Percentiles rank a stretch among this genome's conserved stretches.
Conservation (phyloP, 2,797 vertebrate species). For the Cuniculus paca region DNA sequence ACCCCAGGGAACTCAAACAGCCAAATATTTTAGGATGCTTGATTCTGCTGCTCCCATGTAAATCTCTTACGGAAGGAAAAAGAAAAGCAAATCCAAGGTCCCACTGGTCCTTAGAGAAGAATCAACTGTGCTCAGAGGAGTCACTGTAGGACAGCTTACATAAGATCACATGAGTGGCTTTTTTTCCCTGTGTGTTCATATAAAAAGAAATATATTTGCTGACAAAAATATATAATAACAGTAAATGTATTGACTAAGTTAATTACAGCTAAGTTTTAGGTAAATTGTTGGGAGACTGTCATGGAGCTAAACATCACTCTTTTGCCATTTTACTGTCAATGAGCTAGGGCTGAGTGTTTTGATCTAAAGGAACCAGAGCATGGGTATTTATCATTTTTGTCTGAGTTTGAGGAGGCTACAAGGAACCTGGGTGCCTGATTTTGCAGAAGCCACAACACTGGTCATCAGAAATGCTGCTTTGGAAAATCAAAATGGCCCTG, state of each 20-base stretch:
- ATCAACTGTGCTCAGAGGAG: not conserved
- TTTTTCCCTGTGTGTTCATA: not conserved
- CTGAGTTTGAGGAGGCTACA: not conserved
- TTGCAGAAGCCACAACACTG: not conserved
- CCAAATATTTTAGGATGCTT: slow-evolving; percentile 7
- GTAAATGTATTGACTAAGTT: not conserved
- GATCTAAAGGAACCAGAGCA: not conserved
- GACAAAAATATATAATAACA: not conserved
- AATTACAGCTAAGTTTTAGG: slow-evolving; percentile 57
- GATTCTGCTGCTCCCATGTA: not conserved
- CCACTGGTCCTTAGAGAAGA: not conserved
- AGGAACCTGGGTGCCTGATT: not conserved
- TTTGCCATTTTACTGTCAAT: not conserved
- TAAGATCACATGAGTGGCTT: slow-evolving; percentile 9
- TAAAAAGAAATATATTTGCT: slow-evolving; percentile 60
- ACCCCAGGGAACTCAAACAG: not conserved
- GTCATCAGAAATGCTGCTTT: not conserved
- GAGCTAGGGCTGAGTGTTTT: not conserved
- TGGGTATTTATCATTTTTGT: slow-evolving; percentile 25
- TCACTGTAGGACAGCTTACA: not conserved
- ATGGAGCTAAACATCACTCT: not conserved
- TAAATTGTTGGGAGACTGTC: slow-evolving; percentile 53
- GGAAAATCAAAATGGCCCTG: not conserved
- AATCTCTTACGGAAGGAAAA: not conserved
- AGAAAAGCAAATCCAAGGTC: not conserved